Conservation (phyloP, 2,797 vertebrate genomes). For the Limnodromus scolopaceus region DNA sequence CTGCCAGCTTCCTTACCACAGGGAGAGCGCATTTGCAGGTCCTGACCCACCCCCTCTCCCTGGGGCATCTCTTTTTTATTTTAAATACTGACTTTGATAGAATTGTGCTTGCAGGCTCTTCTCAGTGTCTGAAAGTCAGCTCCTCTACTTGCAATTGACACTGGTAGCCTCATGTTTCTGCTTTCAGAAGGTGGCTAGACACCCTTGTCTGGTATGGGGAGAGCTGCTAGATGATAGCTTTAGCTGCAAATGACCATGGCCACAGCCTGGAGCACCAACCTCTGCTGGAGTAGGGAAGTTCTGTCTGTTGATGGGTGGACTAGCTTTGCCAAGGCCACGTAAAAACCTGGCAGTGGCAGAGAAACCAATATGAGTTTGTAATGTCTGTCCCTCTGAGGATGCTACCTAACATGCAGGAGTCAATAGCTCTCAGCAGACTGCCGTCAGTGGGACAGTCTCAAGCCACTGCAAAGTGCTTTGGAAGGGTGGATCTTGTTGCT, state of each 20-base stretch:
- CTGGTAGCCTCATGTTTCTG: rapidly evolving
- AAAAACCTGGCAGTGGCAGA: background rate
- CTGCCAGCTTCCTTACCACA: background rate
- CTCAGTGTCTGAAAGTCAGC: background rate
- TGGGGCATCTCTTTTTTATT: background rate
- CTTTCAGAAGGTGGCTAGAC: background rate
- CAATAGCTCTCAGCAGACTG: background rate
- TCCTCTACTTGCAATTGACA: background rate
- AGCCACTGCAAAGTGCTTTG: background rate
- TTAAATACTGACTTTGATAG: background rate
- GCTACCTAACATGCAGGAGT: background rate
- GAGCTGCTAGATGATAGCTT: background rate
- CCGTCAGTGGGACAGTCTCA: background rate
- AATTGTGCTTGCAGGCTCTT: background rate
- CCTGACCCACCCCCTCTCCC: background rate
- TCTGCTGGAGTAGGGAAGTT: background rate
- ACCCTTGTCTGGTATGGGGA: background rate
- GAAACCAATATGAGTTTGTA: background rate
- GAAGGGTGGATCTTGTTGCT: background rate
- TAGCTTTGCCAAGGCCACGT: background rate
- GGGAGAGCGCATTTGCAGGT: background rate
- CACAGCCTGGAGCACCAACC: background rate
- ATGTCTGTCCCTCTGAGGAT: background rate
- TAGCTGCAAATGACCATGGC: background rate
- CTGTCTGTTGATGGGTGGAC: background rate